A percentile compares a stretch with the other conserved stretches of the same genome.
Evolutionary conservation across 2,888 invertebrate genomes (phyloP).

Genomic region (Nysson spinosus): DNA sequence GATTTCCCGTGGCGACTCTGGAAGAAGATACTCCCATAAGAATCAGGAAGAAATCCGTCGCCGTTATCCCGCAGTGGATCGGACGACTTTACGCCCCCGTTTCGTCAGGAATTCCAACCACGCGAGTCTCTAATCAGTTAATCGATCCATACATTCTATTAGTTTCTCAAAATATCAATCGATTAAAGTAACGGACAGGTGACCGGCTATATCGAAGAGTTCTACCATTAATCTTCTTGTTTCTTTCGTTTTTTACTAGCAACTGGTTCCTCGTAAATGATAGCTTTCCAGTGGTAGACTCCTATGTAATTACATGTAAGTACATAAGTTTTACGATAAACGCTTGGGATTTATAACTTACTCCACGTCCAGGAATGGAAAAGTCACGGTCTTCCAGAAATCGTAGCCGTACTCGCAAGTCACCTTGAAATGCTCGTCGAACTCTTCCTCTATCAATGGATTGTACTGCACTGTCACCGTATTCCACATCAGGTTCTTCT

Average conservation of each 20-base stretch:
- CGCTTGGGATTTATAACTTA: slow-evolving; percentile 79
- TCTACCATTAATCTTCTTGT: too few relatives aligned
- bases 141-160: too few relatives aligned
- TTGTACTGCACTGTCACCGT: slow-evolving; percentile 97
- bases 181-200: too few relatives aligned
- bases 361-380: slow-evolving; percentile 96
- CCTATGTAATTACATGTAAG: too few relatives aligned
- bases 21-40: slow-evolving; percentile 57
- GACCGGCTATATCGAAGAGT: too few relatives aligned
- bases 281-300: too few relatives aligned
- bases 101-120: too few relatives aligned
- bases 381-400: slow-evolving; percentile 97
- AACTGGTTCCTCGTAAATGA: too few relatives aligned
- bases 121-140: too few relatives aligned
- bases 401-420: slow-evolving; percentile 98
- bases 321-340: not conserved
- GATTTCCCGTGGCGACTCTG: slow-evolving; percentile 96
- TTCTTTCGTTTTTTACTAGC: too few relatives aligned
- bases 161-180: too few relatives aligned
- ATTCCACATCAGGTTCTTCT: slow-evolving; percentile 98
- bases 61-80: slow-evolving; percentile 34
- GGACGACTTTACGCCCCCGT: not conserved
- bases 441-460: slow-evolving; percentile 94
- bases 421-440: slow-evolving; percentile 96
- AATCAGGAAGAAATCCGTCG: slow-evolving; percentile 18